Base-by-base conservation (phyloP, 2,888 invertebrate species). In the Caenorhabditis zanzibari region DNA sequence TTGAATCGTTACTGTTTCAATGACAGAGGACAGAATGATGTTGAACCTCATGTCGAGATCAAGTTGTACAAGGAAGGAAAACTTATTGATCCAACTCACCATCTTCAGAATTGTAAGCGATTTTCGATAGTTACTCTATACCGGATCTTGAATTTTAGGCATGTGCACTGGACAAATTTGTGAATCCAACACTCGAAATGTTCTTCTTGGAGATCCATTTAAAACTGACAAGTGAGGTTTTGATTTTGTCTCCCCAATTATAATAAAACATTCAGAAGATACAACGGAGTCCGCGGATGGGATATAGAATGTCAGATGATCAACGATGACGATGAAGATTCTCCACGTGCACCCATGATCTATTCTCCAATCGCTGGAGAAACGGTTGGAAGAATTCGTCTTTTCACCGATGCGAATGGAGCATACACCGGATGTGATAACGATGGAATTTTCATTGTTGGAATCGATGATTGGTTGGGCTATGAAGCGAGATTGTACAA, bases 121-220 rank as follows among this genome's bases (percentile, higher is more conserved):
- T 47, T 35, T 9, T 9, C n/a, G 14, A 12, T 6, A 22, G 10
- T 32, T 24, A n/a, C 32, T n/a, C 9, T 10, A 35, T 22, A 19
- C 16, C 1, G 24, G 9, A 14, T 3, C 7, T 16, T 35, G 16
- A 28, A 35, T 76, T 76, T 81, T 64, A 92, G 92, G 92, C 79
- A 91, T 92, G 90, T 92, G 92, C 85, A 92, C 92, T 10, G 92
- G 92, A 9, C 91, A 92, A 72, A 90, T 92, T 19, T 92, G 92
- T 79, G 91, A 92, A 71, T 91, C 92, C 4, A 92, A 92, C 75
- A 64, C 73, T 16, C 81, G 84, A 32, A 92, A 92, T 73, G 41
- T 75, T 1, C 82, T 92, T 19, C 72, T 91, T 16, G 92, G 91
- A 24, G 82, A 82, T 10, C 87, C 91, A 3, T 92, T 92, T 84